Evolutionary conservation across 1,140 invertebrate species (phyloP), one percentile per base, ranked within the genome.

Genomic region (Hycleus cichorii): DNA sequence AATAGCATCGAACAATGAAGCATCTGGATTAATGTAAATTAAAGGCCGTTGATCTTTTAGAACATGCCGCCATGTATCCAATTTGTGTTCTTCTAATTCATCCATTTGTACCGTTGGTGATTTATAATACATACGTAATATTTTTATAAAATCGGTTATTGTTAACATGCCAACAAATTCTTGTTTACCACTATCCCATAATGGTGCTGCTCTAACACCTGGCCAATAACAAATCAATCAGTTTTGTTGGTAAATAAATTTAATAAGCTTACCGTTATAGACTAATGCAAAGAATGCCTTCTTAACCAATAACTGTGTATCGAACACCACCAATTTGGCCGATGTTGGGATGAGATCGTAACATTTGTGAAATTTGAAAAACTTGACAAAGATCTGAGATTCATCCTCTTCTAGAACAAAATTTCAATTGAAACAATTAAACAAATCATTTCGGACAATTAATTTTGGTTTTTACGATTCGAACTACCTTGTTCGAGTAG

Each of bases 81-180:
- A 81, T 74, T 96, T 93, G 72, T 99, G 96, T 74, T 98, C 94
- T 74, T 99, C 97, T 60, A 99, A 77, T 75, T 99, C 94, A 59
- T 94, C 91, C 89, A 98, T 97, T 55, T 84, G 82, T 57, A 93
- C 88, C 64, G 87, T 83, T 12, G 93, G 89, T 64, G 91, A 92
- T 68, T 91, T 95, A 77, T 98, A 96, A 78, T 98, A 97, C 86
- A 95, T 97, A 77, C 95, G 88, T 48, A 98, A 80, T 69, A 99
- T 98, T 76, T 95, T 94, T 70, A 99, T 99, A 74, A 99, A 99
- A 77, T 99, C 97, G 46, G 97, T 99, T 67, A 99, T 99, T 39
- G 97, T 99, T 49, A 99, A 80, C 96, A 99, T 98, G 47, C 96
- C 92, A 32, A 93, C 89, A 73, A 89, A 99, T 72, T 90, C 82